Evolutionary conservation across 2,797 vertebrate genomes (phyloP).

Genomic region (Okamejei kenojei): DNA sequence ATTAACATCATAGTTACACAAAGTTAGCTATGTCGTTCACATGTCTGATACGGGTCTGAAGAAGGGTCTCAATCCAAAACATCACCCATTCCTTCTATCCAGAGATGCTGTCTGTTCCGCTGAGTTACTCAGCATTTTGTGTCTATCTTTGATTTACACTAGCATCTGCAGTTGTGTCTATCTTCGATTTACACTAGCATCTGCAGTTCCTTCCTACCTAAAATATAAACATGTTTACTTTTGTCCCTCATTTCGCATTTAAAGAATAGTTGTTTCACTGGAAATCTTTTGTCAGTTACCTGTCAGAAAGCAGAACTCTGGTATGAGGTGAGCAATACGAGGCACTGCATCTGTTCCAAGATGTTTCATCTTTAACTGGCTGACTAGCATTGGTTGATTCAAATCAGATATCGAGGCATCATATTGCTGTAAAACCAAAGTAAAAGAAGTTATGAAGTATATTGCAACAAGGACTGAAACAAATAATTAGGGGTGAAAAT

Average conservation of each 20-base stretch:
- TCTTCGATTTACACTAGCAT: too few species aligned
- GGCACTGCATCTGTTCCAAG: constrained; percentile 20
- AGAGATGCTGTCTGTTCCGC: too few species aligned
- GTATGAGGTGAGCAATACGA: constrained; percentile 50
- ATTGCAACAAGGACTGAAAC: not conserved
- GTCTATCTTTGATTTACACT: too few species aligned
- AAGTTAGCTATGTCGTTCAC: too few species aligned
- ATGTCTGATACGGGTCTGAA: too few species aligned
- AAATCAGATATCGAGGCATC: constrained; percentile 50
- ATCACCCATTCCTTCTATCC: too few species aligned
- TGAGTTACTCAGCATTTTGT: too few species aligned
- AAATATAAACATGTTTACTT: not conserved
- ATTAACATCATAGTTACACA: too few species aligned
- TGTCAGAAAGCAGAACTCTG: constrained; percentile 56
- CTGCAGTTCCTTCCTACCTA: too few species aligned
- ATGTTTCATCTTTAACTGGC: constrained; percentile 50
- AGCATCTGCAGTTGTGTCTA: too few species aligned
- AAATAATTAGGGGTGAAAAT: not conserved
- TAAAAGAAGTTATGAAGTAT: not conserved
- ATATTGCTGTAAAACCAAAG: constrained; percentile 52
- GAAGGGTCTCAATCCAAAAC: too few species aligned
- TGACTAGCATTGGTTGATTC: constrained; percentile 56
- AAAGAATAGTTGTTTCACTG: not conserved
- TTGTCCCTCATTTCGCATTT: not conserved
- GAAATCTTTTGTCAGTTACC: constrained; percentile 45